Evolutionary conservation across 2,113 vertebrate species (phyloP), one percentile per base, ranked within the genome.

Genomic region (Triplophysa dalaica): DNA sequence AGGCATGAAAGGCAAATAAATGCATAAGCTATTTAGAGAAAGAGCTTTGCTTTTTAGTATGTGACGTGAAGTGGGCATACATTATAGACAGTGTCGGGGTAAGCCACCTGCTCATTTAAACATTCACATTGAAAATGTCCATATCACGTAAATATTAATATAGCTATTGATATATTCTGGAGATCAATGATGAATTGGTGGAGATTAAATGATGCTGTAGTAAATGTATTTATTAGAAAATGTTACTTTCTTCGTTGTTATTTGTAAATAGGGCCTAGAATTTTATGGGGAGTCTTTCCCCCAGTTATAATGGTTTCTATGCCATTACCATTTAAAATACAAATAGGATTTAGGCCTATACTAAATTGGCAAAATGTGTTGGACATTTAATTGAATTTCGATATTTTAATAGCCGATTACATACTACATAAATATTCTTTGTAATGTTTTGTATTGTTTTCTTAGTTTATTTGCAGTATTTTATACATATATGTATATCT

Each of bases 91-190:
- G 41, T 26, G 70, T 70, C 4, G 50, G 29, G 62, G 76, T 70
- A 43, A 84, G 64, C 77, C 83, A 86, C 87, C 87, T 88, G 85
- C 78, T 48, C 80, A 54, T 66, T 58, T 56, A 73, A 74, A 82
- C 52, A 61, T 54, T 60, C 24, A 54, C n/a, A 79, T 77, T 69
- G 78, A 75, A 81, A 81, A 74, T 21, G 79, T 72, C 29, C 61
- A 61, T 60, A 22, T 79, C 56, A 65, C 33, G n/a, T 78, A 50
- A 78, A 78, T 79, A 78, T 78, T 70, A 82, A 82, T 78, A 67
- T 61, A 79, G 33, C 19, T 41, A 78, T 26, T 63, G 29, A 75
- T 50, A 78, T 77, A 50, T 72, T 66, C 17, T 38, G 10, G 26
- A 75, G 82, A 82, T 87, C 82, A 85, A 83, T 85, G 33, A 38